Conservation (phyloP, 2,113 vertebrate species). For the Oryzias celebensis region DNA sequence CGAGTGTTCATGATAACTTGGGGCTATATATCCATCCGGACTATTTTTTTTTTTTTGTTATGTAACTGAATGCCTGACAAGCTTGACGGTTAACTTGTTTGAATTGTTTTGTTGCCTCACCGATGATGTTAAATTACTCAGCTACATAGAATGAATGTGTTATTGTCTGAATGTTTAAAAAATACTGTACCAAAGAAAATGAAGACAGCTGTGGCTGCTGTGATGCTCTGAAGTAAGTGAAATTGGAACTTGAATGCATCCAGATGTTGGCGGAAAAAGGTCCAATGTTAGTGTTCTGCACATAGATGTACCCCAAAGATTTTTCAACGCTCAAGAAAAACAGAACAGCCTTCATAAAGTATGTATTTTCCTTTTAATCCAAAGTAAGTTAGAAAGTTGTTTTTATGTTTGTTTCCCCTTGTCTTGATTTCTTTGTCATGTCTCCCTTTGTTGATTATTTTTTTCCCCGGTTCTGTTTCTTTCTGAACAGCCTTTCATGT, state of each 20-base stretch:
- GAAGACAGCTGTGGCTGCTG: slow-evolving; percentile 63
- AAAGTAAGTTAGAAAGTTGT: not conserved
- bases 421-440: not conserved
- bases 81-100: slow-evolving; percentile 24
- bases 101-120: slow-evolving; percentile 29
- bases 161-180: not conserved
- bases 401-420: not conserved
- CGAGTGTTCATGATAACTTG: slow-evolving; percentile 38
- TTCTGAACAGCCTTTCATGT: slow-evolving; percentile 87
- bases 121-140: slow-evolving; percentile 1
- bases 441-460: not conserved
- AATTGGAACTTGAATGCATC: slow-evolving; percentile 75
- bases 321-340: slow-evolving; percentile 1
- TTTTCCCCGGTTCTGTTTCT: slow-evolving; percentile 6
- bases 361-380: slow-evolving; percentile 4
- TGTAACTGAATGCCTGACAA: slow-evolving; percentile 40
- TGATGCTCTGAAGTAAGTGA: slow-evolving; percentile 69
- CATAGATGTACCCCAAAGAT: slow-evolving; percentile 14
- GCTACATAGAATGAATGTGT: not conserved
- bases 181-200: slow-evolving; percentile 43
- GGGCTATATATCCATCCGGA: slow-evolving; percentile 55
- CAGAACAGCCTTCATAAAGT: not conserved
- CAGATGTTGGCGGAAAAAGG: slow-evolving; percentile 71
- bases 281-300: slow-evolving; percentile 34
- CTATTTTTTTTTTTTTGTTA: slow-evolving; percentile 63